A percentile compares a stretch with the other conserved stretches of the same genome.
Conservation (phyloP, 2,797 vertebrate species). For the Ammospiza maritima region DNA sequence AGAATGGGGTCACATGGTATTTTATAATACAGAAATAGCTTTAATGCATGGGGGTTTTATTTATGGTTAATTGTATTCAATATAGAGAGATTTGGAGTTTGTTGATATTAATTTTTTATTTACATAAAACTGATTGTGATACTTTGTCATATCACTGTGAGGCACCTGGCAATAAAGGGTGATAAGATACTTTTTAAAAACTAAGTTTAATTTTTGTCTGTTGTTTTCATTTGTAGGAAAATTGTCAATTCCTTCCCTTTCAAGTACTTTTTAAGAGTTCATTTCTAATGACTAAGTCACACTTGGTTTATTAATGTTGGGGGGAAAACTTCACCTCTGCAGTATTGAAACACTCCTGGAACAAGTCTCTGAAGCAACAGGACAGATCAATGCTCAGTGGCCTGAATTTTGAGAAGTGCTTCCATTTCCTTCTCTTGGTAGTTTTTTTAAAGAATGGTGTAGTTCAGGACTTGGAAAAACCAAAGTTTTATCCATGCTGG, state of each 20-base stretch:
- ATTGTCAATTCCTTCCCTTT: background rate
- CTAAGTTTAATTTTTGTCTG: background rate
- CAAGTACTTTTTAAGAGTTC: background rate
- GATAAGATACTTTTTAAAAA: background rate
- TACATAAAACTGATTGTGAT: conserved; percentile 4
- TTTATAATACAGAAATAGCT: conserved; percentile 21
- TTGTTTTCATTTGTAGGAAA: background rate
- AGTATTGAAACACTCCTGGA: background rate
- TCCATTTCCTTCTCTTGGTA: background rate
- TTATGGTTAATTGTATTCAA: background rate
- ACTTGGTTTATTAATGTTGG: background rate
- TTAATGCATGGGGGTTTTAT: background rate
- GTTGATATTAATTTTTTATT: conserved; percentile 10
- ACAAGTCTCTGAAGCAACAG: background rate
- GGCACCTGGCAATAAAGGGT: conserved; percentile 53
- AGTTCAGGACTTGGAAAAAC: background rate
- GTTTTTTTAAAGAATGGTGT: background rate
- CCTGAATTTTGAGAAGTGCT: background rate
- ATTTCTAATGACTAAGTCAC: background rate
- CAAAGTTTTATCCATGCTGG: background rate
- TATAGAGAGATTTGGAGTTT: background rate
- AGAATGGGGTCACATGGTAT: background rate
- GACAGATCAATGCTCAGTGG: background rate
- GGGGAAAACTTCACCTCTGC: background rate
- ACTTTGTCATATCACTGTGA: background rate